Evolutionary conservation across 1,140 invertebrate species (phyloP).

Genomic region (Polyergus mexicanus): DNA sequence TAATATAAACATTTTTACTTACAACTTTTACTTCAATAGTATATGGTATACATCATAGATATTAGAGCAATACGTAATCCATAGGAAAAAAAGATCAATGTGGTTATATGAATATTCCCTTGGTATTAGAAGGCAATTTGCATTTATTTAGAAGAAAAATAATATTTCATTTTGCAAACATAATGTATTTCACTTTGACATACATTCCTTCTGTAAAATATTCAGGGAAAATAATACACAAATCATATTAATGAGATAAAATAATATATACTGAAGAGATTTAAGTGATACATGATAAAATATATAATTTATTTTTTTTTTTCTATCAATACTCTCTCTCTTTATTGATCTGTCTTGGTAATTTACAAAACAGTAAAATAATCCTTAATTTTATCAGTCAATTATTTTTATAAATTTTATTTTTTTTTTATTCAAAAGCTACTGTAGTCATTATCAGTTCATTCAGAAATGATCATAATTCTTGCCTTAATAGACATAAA

Average conservation of each 20-base stretch:
- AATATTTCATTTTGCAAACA: slow-evolving; percentile 61
- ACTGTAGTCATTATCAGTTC: slow-evolving; percentile 4
- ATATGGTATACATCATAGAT: slow-evolving; percentile 80
- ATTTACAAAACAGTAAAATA: not conserved
- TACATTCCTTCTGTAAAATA: slow-evolving; percentile 43
- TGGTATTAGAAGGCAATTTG: slow-evolving; percentile 74
- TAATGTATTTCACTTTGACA: slow-evolving; percentile 56
- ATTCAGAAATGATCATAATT: slow-evolving; percentile 34
- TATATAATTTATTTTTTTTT: not conserved
- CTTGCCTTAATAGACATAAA: slow-evolving; percentile 60
- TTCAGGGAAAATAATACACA: slow-evolving; percentile 44
- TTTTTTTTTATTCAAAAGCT: not conserved
- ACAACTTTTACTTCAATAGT: slow-evolving; percentile 82
- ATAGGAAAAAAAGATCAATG: slow-evolving; percentile 82
- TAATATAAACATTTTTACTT: slow-evolving; percentile 85
- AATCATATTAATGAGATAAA: slow-evolving; percentile 17
- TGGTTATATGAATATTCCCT: slow-evolving; percentile 84
- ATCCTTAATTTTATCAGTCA: not conserved
- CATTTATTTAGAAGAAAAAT: slow-evolving; percentile 68
- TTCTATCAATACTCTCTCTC: not conserved
- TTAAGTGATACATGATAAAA: slow-evolving; percentile 14
- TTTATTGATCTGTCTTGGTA: not conserved
- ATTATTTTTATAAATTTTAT: slow-evolving; percentile 19
- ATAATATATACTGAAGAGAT: not conserved
- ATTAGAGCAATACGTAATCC: slow-evolving; percentile 79